A percentile compares a stretch with the other conserved stretches of the same genome.
Evolutionary conservation across 2,888 invertebrate genomes (phyloP).

Genomic region (Microctonus hyperodae): DNA sequence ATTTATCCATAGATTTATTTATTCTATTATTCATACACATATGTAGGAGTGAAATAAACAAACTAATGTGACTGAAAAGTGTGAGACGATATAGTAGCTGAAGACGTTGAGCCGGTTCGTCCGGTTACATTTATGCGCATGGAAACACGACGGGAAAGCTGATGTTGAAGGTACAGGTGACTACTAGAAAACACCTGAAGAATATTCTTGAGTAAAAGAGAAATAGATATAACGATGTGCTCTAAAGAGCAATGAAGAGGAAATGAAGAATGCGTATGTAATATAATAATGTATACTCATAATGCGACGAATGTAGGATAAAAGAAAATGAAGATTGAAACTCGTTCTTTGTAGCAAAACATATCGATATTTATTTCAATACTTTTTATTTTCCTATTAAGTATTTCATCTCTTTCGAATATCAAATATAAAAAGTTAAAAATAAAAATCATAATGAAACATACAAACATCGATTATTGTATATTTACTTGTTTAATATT

Average conservation of each 20-base stretch:
- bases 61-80: constrained; percentile 34
- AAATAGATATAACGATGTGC: too few species aligned
- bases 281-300: neutral
- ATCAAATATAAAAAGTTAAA: neutral
- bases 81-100: constrained; percentile 15
- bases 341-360: neutral
- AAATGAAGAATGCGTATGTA: neutral
- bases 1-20: too few species aligned
- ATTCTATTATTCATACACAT: neutral
- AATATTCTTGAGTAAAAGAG: too few species aligned
- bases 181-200: constrained; percentile 30
- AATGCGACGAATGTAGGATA: neutral
- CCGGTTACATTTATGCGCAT: constrained; percentile 35
- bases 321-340: constrained; percentile 3
- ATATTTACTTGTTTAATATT: neutral
- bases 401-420: neutral
- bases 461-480: too few species aligned
- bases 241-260: neutral
- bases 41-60: constrained; percentile 23
- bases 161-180: constrained; percentile 34
- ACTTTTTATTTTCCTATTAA: neutral
- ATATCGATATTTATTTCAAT: neutral
- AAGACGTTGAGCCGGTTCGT: constrained; percentile 29
- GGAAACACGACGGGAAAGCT: constrained; percentile 32
- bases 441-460: neutral